Conservation (phyloP, 1,140 invertebrate genomes). For the Phortica variegata region DNA sequence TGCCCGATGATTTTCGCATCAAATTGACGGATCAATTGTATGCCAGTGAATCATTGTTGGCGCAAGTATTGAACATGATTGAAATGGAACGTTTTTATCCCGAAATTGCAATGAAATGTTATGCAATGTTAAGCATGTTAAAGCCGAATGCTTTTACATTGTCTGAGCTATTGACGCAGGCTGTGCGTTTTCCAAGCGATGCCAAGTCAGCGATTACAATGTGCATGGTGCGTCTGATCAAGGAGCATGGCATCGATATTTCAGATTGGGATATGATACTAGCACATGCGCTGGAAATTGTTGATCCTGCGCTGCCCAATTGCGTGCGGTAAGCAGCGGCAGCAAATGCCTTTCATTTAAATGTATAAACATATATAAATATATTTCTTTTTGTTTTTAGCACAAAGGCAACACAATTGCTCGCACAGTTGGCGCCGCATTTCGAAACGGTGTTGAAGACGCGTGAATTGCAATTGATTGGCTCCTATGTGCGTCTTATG, state of each 20-base stretch:
- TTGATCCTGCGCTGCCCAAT: slow-evolving; percentile 15
- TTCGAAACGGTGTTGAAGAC: slow-evolving; percentile 12
- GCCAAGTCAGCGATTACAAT: slow-evolving; percentile 12
- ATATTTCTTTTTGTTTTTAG: slow-evolving; percentile 17
- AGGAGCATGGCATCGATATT: slow-evolving; percentile 8
- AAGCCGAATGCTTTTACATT: slow-evolving; percentile 7
- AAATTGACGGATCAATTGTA: slow-evolving; percentile 4
- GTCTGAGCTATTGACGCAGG: slow-evolving; percentile 10
- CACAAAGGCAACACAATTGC: slow-evolving; percentile 11
- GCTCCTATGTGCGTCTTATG: slow-evolving; percentile 24
- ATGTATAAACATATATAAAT: not conserved
- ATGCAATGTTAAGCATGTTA: slow-evolving; percentile 18
- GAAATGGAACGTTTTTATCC: slow-evolving; percentile 16
- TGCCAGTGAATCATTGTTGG: slow-evolving; percentile 9
- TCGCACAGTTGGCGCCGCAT: slow-evolving; percentile 8
- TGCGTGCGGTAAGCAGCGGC: slow-evolving; percentile 14
- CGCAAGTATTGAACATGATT: slow-evolving; percentile 4
- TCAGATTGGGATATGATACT: slow-evolving; percentile 10
- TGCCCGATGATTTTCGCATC: slow-evolving; percentile 1
- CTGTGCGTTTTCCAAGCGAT: slow-evolving; percentile 7
- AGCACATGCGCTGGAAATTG: slow-evolving; percentile 18
- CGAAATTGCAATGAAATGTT: slow-evolving; percentile 15
- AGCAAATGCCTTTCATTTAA: not conserved
- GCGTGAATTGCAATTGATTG: slow-evolving; percentile 16
- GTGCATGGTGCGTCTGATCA: slow-evolving; percentile 13